Conservation (phyloP, 2,797 vertebrate genomes). For the Okamejei kenojei region DNA sequence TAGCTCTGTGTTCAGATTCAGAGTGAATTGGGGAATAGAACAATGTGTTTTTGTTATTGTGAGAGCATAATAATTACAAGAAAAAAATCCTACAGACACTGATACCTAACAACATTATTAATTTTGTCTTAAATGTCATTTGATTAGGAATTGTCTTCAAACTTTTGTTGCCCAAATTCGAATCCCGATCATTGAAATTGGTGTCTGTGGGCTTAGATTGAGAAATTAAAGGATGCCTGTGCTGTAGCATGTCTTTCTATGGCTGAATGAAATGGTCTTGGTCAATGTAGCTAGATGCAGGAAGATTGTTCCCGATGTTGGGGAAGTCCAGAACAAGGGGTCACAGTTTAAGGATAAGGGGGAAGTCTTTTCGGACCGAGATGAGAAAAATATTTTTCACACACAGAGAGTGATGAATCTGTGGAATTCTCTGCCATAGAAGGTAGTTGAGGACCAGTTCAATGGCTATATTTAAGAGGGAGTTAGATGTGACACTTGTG, state of each 20-base stretch:
- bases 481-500: no score
- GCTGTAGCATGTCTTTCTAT: background rate
- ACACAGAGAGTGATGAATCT: no score
- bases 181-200: background rate
- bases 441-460: no score
- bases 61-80: background rate
- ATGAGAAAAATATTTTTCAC: no score
- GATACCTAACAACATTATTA: no score
- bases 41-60: background rate
- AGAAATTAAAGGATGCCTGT: background rate
- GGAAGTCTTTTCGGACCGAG: no score
- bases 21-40: background rate
- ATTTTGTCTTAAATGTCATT: background rate
- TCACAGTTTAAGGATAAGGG: no score
- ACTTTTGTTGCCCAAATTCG: background rate
- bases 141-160: background rate
- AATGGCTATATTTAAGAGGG: no score
- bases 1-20: background rate
- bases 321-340: no score
- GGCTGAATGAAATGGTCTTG: background rate
- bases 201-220: background rate
- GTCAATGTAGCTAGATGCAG: background rate
- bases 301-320: no score
- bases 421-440: no score
- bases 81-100: background rate